A percentile compares a stretch with the other conserved stretches of the same genome.
These are phyloP conservation scores for Anniella stebbinsi DNA, from an alignment of 2,797 vertebrate species.

Conservation along the genomic window DNA sequence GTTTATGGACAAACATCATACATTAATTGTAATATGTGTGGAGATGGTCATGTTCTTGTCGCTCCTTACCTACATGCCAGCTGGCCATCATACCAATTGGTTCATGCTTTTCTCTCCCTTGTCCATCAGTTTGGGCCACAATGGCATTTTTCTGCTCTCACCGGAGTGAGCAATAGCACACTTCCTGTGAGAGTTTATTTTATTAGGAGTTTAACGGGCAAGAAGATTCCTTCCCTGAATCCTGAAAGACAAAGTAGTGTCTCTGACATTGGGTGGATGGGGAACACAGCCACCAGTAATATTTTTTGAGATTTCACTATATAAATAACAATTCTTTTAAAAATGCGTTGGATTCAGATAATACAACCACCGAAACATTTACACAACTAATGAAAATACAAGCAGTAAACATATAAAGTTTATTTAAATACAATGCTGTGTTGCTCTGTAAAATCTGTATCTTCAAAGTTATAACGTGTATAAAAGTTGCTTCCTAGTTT, in stretches of 20 bases:
- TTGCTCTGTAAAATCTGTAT: not conserved
- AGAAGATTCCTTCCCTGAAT: not conserved
- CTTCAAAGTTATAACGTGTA: not conserved
- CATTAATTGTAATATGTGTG: not conserved
- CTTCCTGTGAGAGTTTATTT: not conserved
- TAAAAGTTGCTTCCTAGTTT: not conserved
- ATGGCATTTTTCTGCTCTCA: not conserved
- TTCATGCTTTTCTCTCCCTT: not conserved
- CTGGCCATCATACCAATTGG: not conserved
- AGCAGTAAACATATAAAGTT: not conserved
- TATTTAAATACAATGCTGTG: not conserved
- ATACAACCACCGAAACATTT: not conserved
- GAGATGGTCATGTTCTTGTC: not conserved
- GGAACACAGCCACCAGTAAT: not conserved
- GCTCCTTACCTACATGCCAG: not conserved
- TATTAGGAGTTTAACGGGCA: not conserved
- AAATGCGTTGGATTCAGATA: not conserved
- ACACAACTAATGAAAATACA: not conserved
- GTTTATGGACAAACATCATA: not conserved
- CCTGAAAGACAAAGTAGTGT: not conserved
- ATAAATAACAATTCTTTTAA: not conserved
- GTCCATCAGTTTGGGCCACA: not conserved
- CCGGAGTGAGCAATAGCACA: not conserved
- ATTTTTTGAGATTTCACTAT: not conserved
- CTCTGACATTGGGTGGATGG: not conserved